phyloP scores from a whole-genome alignment of 2,113 vertebrate genomes.

The Zosterops japonicus region DNA sequence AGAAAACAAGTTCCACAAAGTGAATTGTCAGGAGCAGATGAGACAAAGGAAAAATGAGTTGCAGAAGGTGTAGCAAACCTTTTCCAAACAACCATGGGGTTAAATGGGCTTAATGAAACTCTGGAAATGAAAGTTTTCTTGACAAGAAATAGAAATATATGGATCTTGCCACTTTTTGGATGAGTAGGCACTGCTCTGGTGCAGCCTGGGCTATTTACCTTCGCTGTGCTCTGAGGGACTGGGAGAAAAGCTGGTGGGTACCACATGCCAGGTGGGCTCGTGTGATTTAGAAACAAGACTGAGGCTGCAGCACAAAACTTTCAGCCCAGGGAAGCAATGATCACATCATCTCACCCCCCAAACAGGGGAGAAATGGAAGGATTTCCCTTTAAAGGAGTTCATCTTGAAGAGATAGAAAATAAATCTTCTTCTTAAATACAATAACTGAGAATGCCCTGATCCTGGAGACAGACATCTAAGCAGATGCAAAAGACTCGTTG shows the following conservation, averaged over 20 bases:
- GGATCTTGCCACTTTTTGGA: background rate
- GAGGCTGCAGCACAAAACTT: background rate
- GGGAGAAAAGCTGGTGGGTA: background rate
- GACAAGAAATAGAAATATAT: background rate
- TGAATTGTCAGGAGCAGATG: background rate
- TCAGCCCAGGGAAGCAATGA: background rate
- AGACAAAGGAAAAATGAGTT: background rate
- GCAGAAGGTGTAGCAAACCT: background rate
- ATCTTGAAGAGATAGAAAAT: background rate
- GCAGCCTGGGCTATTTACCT: background rate
- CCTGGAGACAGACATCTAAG: conserved; percentile 56
- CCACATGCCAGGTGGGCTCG: background rate
- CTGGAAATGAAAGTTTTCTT: background rate
- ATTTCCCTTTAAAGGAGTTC: background rate
- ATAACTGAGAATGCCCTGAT: conserved; percentile 20
- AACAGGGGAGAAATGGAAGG: background rate
- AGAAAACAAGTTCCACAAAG: background rate
- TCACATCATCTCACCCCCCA: background rate
- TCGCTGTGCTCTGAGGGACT: background rate
- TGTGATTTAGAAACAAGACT: background rate
- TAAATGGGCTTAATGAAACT: background rate
- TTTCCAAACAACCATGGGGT: background rate
- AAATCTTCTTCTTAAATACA: background rate
- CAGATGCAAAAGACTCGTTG: conserved; percentile 26
- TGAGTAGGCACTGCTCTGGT: background rate